Evolutionary conservation across 2,113 vertebrate species (phyloP).

Genomic region (Onychorhynchus coronatus): DNA sequence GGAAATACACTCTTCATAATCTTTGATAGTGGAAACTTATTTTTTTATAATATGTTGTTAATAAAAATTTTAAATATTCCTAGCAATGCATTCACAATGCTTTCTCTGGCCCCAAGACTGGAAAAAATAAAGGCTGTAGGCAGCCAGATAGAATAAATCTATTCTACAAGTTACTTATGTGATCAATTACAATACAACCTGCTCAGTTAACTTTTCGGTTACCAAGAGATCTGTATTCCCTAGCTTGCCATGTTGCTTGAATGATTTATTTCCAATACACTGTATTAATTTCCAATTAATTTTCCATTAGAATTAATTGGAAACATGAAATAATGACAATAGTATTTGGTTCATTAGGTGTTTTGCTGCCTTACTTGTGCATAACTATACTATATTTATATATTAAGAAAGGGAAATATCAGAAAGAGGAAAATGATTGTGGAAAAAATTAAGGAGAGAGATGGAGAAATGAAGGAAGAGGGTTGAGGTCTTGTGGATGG

Average conservation of each 20-base stretch:
- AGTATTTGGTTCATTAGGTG: not conserved
- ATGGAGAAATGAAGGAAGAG: not conserved
- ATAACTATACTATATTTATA: not conserved
- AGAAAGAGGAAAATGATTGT: not conserved
- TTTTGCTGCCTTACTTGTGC: not conserved
- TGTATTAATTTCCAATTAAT: constrained; percentile 55
- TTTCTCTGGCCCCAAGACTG: not conserved
- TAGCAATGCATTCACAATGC: not conserved
- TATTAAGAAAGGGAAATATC: not conserved
- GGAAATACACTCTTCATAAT: not conserved
- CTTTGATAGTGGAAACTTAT: not conserved
- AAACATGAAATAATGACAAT: not conserved
- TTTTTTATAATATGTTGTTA: not conserved
- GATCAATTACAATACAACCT: constrained; percentile 48
- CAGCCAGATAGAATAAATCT: not conserved
- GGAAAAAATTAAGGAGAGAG: not conserved
- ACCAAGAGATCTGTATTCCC: constrained; percentile 20
- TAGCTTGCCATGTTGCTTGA: constrained; percentile 2
- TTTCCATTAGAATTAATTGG: constrained; percentile 48
- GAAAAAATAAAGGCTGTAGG: not conserved
- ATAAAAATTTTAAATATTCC: not conserved
- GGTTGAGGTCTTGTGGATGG: not conserved
- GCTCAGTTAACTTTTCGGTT: constrained; percentile 38
- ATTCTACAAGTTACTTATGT: not conserved
- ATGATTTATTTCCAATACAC: constrained; percentile 25